Evolutionary conservation across 2,797 vertebrate genomes (phyloP).

Genomic region (Oreochromis grahami): DNA sequence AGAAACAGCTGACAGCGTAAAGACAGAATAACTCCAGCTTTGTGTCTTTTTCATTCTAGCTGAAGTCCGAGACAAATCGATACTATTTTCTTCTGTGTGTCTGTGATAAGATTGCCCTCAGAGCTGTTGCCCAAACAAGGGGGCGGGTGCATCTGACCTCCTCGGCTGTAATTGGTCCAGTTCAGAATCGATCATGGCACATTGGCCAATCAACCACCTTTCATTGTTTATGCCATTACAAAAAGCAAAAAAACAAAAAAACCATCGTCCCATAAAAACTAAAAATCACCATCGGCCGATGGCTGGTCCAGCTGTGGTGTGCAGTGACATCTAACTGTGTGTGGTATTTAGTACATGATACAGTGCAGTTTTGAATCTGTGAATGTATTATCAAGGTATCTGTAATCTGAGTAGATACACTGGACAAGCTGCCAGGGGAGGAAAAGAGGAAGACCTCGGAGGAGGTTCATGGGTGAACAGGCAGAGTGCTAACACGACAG

Average conservation of each 20-base stretch:
- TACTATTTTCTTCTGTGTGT: neutral
- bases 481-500: neutral
- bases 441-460: neutral
- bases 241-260: neutral
- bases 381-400: neutral
- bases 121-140: no score
- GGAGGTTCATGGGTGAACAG: neutral
- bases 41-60: neutral
- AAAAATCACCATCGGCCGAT: neutral
- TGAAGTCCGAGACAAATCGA: rapidly evolving
- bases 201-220: neutral
- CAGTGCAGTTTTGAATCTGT: neutral
- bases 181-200: rapidly evolving
- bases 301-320: neutral
- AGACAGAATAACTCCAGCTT: rapidly evolving
- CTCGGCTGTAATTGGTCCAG: neutral
- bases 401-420: neutral
- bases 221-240: neutral
- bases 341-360: neutral
- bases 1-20: neutral
- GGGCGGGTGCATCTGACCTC: neutral
- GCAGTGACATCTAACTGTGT: neutral
- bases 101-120: neutral
- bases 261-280: neutral
- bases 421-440: neutral